These are phyloP conservation scores for Vesta saturnalis DNA, from an alignment of 2,888 invertebrate species.

Conservation along the genomic window DNA sequence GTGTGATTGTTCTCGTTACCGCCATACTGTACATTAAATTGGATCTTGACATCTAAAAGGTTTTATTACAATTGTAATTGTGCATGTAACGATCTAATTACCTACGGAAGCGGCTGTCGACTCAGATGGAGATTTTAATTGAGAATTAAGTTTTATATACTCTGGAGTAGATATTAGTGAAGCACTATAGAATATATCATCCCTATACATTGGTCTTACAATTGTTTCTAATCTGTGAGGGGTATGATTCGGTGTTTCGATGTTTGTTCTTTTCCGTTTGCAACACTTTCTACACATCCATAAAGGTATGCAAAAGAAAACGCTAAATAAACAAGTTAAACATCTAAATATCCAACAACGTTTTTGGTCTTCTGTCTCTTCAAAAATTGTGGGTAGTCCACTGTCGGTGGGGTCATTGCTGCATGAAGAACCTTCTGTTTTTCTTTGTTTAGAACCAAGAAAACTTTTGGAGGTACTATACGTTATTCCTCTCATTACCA, in stretches of 20 bases:
- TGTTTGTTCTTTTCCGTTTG: neutral
- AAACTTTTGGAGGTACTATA: too few relatives aligned
- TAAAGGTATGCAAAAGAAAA: too few relatives aligned
- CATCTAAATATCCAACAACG: too few relatives aligned
- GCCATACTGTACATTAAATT: conserved; percentile 83
- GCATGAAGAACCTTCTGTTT: too few relatives aligned
- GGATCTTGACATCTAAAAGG: conserved; percentile 55
- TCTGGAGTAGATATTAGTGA: conserved; percentile 84
- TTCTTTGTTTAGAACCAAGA: too few relatives aligned
- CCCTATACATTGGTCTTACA: conserved; percentile 79
- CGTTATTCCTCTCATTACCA: too few relatives aligned
- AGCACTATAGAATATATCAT: conserved; percentile 89
- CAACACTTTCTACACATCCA: conserved; percentile 24
- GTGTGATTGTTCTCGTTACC: conserved; percentile 79
- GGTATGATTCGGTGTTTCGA: neutral
- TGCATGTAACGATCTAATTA: neutral
- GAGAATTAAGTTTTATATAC: conserved; percentile 61
- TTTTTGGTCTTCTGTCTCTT: too few relatives aligned
- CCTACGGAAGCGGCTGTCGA: conserved; percentile 35
- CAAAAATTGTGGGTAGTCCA: too few relatives aligned
- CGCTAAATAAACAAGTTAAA: too few relatives aligned
- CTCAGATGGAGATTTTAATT: conserved; percentile 10
- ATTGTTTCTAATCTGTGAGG: conserved; percentile 11
- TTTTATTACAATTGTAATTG: neutral
- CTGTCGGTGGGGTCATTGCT: too few relatives aligned